These are phyloP conservation scores for Botrylloides violaceus DNA, from an alignment of 23 tunicate species.

Conservation along the genomic window DNA sequence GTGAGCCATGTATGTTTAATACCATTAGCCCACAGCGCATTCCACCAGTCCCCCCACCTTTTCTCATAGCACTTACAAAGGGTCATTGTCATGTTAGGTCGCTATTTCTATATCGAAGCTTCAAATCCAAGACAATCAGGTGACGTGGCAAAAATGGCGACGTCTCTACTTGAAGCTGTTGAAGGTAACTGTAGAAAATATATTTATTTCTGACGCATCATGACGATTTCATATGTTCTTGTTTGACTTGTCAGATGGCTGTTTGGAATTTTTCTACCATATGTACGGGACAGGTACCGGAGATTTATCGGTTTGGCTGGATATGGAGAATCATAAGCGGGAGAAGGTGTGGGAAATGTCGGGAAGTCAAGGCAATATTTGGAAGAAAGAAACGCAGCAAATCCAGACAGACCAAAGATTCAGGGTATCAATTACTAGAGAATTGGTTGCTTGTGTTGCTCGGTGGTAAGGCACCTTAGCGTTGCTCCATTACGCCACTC, in stretches of 20 bases:
- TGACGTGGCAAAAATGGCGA: slow-evolving; percentile 43
- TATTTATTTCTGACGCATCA: neutral
- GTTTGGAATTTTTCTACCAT: slow-evolving; percentile 70
- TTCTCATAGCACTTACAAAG: too few relatives aligned
- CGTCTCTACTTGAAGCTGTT: slow-evolving; percentile 43
- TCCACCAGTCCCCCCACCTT: too few relatives aligned
- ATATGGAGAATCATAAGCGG: slow-evolving; percentile 3
- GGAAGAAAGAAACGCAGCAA: slow-evolving; percentile 45
- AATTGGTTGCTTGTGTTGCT: too few relatives aligned
- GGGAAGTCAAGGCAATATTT: slow-evolving; percentile 60
- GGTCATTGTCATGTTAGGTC: too few relatives aligned
- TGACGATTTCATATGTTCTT: neutral
- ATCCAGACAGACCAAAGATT: slow-evolving; percentile 25
- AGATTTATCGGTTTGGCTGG: slow-evolving; percentile 34
- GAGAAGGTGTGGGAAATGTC: slow-evolving; percentile 41
- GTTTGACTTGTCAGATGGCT: slow-evolving; percentile 26
- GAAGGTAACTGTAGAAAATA: slow-evolving; percentile 14
- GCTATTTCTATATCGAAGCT: slow-evolving; percentile 68
- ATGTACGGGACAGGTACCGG: slow-evolving; percentile 84
- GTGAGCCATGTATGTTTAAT: too few relatives aligned
- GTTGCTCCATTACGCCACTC: too few relatives aligned
- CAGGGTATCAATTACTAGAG: too few relatives aligned
- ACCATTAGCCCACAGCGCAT: too few relatives aligned
- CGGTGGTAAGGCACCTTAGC: too few relatives aligned
- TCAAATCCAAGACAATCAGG: slow-evolving; percentile 55